phyloP scores from a whole-genome alignment of 2,797 vertebrate species.

The Denticeps clupeoides region DNA sequence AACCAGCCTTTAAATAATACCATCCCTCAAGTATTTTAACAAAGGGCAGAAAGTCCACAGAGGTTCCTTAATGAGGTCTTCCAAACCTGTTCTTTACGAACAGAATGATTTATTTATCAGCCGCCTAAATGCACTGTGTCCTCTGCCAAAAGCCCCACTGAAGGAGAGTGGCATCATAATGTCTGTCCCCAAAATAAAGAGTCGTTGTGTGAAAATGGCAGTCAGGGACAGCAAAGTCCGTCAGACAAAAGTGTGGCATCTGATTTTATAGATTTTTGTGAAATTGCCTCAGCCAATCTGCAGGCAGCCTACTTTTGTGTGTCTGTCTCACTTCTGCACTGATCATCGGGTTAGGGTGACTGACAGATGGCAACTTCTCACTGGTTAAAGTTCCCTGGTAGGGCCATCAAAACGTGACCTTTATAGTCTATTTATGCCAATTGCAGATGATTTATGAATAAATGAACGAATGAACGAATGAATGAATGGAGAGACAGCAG shows the following conservation, averaged over 20 bases:
- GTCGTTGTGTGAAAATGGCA: not conserved
- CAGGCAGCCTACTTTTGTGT: conserved; percentile 22
- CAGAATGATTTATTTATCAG: conserved; percentile 46
- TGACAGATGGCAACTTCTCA: too few species aligned
- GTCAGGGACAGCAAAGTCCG: conserved; percentile 6
- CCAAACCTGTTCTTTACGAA: not conserved
- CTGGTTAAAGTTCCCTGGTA: too few species aligned
- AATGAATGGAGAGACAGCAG: too few species aligned
- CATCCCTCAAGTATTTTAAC: not conserved
- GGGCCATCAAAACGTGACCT: too few species aligned
- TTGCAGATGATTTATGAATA: too few species aligned
- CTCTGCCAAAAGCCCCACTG: too few species aligned
- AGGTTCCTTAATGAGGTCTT: conserved; percentile 1
- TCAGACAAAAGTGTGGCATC: conserved; percentile 27
- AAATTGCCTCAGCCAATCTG: conserved; percentile 33
- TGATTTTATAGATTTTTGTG: conserved; percentile 52
- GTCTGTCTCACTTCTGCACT: conserved; percentile 27
- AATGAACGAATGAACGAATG: too few species aligned
- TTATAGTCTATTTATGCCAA: too few species aligned
- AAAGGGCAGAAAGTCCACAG: not conserved
- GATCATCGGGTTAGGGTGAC: not conserved
- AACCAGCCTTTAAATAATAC: conserved; percentile 1
- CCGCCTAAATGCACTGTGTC: conserved; percentile 33
- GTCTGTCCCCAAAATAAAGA: not conserved
- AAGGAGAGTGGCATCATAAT: not conserved